Evolutionary conservation across 1,140 invertebrate genomes (phyloP), one percentile per base, ranked within the genome.

Genomic region (Trichogramma pretiosum): DNA sequence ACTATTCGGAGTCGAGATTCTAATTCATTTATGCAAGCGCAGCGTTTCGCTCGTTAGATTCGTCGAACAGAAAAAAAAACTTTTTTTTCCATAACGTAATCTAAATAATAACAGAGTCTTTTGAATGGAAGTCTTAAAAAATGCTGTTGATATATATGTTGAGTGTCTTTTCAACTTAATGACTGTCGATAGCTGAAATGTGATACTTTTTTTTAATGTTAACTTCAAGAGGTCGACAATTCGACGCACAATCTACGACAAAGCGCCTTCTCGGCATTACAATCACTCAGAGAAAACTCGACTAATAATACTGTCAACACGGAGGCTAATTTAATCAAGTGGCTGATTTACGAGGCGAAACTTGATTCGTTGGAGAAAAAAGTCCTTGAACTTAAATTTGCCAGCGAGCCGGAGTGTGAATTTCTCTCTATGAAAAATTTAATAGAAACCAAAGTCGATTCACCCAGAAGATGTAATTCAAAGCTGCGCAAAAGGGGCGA

Each of bases 401-500:
- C 58, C 19, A 42, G 40, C 8, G 52, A 58, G 19, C 56, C 55
- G 10, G 58, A 62, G 10, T 50, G 53, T 14, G 56, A 64, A 47
- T 57, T 55, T 23, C 26, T 35, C 23, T 42, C 54, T 18, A 60
- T 62, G 56, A 46, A 3, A 8, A n/a, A 37, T 8, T 9, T 41
- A 10, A 28, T 24, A 9, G 9, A 14, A 10, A 18, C 36, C 28
- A 19, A 22, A 10, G 13, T 21, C 10, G 32, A 28, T 18, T 43
- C 8, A 19, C 24, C 26, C 5, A 21, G 32, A 5, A 35, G 40
- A 44, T 65, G 64, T 46, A 74, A 71, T 45, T 76, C 74, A 3
- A 54, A 53, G 30, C 58, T 76, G 28, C 60, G 69, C 26, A 68
- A 67, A 23, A 60, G 73, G n/a, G 72, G 69, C 9, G 75, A 78